phyloP scores from a whole-genome alignment of 2,888 invertebrate species.

The Coelopa pilipes region DNA sequence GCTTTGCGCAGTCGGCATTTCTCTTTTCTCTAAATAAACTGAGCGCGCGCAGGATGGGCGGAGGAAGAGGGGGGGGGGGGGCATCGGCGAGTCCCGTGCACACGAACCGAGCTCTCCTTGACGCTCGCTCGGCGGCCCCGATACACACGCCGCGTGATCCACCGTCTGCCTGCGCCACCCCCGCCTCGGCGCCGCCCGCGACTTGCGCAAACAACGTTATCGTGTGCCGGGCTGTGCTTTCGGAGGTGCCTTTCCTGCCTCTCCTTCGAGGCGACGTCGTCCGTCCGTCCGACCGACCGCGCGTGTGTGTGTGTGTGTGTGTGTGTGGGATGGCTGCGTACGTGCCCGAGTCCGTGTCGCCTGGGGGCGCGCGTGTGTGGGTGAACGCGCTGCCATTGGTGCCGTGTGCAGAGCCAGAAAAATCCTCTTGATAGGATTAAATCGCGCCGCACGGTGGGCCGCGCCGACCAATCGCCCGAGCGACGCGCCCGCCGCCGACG shows the following conservation, averaged over 20 bases:
- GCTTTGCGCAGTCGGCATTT: background rate
- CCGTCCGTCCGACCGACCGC: background rate
- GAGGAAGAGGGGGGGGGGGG: background rate
- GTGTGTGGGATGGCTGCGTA: background rate
- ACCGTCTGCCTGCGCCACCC: background rate
- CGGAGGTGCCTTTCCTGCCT: slow-evolving; percentile 43
- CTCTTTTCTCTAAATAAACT: slow-evolving; percentile 9
- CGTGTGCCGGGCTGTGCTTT: slow-evolving; percentile 25
- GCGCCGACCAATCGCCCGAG: no score
- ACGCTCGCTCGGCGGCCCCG: slow-evolving; percentile 11
- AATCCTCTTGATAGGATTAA: slow-evolving; percentile 46
- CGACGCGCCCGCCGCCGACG: background rate
- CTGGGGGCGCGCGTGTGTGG: background rate
- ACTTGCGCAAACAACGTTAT: slow-evolving; percentile 29
- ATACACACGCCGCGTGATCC: slow-evolving; percentile 30
- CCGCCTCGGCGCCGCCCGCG: background rate
- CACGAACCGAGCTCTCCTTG: slow-evolving; percentile 20
- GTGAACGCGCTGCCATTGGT: slow-evolving; percentile 36
- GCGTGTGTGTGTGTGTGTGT: background rate
- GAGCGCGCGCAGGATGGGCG: slow-evolving; percentile 11
- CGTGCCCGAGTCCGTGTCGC: background rate
- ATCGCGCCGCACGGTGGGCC: background rate
- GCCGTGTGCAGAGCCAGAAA: slow-evolving; percentile 41
- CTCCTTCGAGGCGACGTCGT: slow-evolving; percentile 35
- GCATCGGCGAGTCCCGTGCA: no score